phyloP scores from a whole-genome alignment of 2,113 vertebrate genomes.

The Apaloderma vittatum region DNA sequence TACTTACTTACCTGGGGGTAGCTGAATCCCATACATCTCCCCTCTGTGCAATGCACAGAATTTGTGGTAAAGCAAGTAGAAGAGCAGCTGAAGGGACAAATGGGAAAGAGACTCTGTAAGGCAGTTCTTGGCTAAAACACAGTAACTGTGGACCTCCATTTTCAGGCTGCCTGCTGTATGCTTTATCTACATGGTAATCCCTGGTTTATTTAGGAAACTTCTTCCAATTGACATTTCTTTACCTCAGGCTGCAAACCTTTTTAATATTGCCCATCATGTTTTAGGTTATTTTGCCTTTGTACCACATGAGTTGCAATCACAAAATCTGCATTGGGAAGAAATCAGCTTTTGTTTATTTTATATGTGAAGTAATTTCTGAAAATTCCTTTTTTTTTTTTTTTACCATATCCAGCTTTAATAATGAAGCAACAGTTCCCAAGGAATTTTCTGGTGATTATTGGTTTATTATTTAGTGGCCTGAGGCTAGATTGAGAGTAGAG shows the following conservation, averaged over 20 bases:
- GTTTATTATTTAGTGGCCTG: conserved; percentile 30
- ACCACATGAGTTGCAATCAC: not conserved
- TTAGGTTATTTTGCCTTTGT: not conserved
- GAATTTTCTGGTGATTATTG: conserved; percentile 41
- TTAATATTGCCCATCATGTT: not conserved
- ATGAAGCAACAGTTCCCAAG: not conserved
- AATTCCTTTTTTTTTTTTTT: not conserved
- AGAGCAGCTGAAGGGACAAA: not conserved
- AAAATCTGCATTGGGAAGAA: not conserved
- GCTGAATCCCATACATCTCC: not conserved
- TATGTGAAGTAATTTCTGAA: not conserved
- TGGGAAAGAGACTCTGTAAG: not conserved
- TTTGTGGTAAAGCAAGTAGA: not conserved
- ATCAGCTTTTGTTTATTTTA: not conserved
- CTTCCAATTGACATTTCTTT: not conserved
- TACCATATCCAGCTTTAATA: not conserved
- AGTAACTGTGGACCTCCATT: not conserved
- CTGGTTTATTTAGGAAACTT: not conserved
- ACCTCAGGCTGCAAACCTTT: not conserved
- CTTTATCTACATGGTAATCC: not conserved
- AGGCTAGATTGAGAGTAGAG: not conserved
- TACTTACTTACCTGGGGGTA: not conserved
- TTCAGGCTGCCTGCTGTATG: accelerated
- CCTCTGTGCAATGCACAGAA: not conserved
- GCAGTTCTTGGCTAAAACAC: not conserved